Evolutionary conservation across 2,113 vertebrate species (phyloP), one percentile per base, ranked within the genome.

Genomic region (Paedocypris sp.): DNA sequence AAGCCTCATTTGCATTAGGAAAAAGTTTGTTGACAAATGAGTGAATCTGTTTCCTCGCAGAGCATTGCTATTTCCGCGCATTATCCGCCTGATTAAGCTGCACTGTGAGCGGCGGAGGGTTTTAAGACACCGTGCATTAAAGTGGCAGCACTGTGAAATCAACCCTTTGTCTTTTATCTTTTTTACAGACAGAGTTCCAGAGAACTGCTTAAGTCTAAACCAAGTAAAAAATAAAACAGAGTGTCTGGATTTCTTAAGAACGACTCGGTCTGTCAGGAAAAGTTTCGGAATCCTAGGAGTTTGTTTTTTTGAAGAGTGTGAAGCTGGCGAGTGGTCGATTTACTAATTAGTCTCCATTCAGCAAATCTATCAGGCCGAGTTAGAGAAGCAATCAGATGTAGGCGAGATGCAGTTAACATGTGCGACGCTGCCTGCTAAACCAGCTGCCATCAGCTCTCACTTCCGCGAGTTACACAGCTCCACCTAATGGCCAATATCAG

Each of bases 321-420:
- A 22, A 2, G 2, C 20, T 31, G 43, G 28, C 28, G 33, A 9
- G 52, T 7, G 3, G 23, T 56, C 23, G 23, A 46, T 69, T 60
- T 64, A 57, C 57, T 65, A 61, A 61, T 70, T 61, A 65, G 42
- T 64, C 28, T 61, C 32, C 35, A 45, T 65, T 49, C 23, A 16
- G 32, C 50, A 60, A 47, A 67, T 66, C 69, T 68, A 36, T 75
- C 66, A 70, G 66, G 77, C 74, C 66, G 72, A 63, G 79, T 80
- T 74, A 75, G 66, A 47, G 56, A 68, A 69, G 72, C 59, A 51
- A 72, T 67, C 69, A 35, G 67, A 74, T 13, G 12, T 25, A 53
- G 43, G 57, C 48, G 33, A 60, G 52, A 39, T 38, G 53, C 42
- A 43, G 56, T 61, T 60, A 65, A 69, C 38, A 53, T 46, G 46